Evolutionary conservation across 2,888 invertebrate genomes (phyloP).

Genomic region (Allacma fusca): DNA sequence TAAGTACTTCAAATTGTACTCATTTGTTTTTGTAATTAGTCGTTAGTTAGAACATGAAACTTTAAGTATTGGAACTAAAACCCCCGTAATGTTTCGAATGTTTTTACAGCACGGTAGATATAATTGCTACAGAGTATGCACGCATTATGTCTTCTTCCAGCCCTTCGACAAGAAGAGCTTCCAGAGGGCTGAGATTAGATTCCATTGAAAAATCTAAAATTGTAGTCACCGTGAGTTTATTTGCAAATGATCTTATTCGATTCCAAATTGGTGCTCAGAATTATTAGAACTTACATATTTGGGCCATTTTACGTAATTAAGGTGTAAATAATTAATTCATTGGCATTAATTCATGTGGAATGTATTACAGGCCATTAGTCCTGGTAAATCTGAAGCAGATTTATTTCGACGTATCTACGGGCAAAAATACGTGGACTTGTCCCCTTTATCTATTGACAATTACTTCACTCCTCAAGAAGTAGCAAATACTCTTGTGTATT

Average conservation of each 20-base stretch:
- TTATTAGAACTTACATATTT: no score
- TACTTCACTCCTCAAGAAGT: slow-evolving; percentile 41
- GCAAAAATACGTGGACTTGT: slow-evolving; percentile 3
- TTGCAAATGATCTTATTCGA: no score
- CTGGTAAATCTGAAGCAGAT: slow-evolving; percentile 36
- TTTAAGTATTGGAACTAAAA: no score
- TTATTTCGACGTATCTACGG: slow-evolving; percentile 32
- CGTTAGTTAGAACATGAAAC: no score
- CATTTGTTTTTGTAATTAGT: no score
- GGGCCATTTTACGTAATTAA: no score
- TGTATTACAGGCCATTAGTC: slow-evolving; percentile 27
- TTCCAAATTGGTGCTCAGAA: no score
- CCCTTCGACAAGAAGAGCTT: background rate
- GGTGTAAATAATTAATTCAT: no score
- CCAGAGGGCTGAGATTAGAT: slow-evolving; percentile 5
- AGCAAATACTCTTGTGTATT: slow-evolving; percentile 35
- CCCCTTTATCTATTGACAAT: background rate
- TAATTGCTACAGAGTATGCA: slow-evolving; percentile 26
- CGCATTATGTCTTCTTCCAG: slow-evolving; percentile 27
- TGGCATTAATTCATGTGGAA: no score
- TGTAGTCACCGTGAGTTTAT: slow-evolving; percentile 24
- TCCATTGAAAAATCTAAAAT: slow-evolving; percentile 28
- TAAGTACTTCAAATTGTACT: background rate
- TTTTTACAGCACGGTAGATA: slow-evolving; percentile 26
- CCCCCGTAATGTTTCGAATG: no score